These are phyloP conservation scores for Neofelis nebulosa DNA, from an alignment of 2,113 vertebrate species.

Conservation along the genomic window DNA sequence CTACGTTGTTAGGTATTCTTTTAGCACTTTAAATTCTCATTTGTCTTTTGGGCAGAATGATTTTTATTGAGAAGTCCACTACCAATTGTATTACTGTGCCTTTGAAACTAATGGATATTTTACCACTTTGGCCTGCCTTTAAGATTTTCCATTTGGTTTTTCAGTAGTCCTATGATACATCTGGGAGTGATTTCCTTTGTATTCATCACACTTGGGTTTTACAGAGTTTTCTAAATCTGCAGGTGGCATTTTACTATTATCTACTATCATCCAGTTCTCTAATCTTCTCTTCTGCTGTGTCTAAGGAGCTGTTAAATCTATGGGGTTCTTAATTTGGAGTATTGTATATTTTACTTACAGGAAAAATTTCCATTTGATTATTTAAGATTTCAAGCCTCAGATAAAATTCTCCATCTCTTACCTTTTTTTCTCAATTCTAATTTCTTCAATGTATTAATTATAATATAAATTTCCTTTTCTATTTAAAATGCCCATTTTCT, in stretches of 20 bases:
- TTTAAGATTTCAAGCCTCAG: not conserved
- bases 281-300: not conserved
- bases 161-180: not conserved
- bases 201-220: not conserved
- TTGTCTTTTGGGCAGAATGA: not conserved
- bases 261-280: not conserved
- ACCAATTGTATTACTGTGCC: not conserved
- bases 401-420: not conserved
- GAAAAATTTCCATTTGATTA: not conserved
- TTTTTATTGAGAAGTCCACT: not conserved
- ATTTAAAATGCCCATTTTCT: not conserved
- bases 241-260: not conserved
- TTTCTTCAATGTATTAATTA: not conserved
- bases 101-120: slow-evolving; percentile 14
- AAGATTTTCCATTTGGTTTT: not conserved
- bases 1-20: not conserved
- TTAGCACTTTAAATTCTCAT: not conserved
- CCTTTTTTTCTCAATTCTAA: not conserved
- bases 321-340: not conserved
- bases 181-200: not conserved
- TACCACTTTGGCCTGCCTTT: not conserved
- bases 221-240: not conserved
- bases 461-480: not conserved
- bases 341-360: not conserved
- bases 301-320: not conserved